A percentile compares a stretch with the other conserved stretches of the same genome.
phyloP scores from a whole-genome alignment of 1,140 invertebrate species.

The Meloidogyne chitwoodi region DNA sequence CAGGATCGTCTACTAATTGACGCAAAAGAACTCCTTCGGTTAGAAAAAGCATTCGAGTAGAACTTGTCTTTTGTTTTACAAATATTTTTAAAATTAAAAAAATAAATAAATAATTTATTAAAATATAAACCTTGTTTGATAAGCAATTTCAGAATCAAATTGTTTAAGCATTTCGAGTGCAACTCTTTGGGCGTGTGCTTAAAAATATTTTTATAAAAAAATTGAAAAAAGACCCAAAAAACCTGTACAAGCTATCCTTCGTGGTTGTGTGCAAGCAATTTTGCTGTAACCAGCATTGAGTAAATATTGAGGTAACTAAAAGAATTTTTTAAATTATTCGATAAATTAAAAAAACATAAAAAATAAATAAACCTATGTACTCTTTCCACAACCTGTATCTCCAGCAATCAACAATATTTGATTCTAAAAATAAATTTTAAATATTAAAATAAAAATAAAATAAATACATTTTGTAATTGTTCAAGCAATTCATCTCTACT shows the following conservation, averaged over 20 bases:
- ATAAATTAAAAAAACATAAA: not conserved
- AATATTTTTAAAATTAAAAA: constrained; percentile 65
- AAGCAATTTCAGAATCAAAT: constrained; percentile 61
- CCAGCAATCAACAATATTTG: constrained; percentile 71
- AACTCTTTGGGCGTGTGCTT: constrained; percentile 71
- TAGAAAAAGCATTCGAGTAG: constrained; percentile 87
- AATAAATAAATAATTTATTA: not conserved
- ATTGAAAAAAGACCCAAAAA: constrained; percentile 77
- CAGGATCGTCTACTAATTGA: constrained; percentile 66
- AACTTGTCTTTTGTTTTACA: constrained; percentile 79
- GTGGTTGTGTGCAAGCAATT: constrained; percentile 91
- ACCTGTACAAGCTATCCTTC: constrained; percentile 86
- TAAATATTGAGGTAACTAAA: constrained; percentile 61
- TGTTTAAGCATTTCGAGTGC: constrained; percentile 65
- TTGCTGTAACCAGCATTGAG: constrained; percentile 74
- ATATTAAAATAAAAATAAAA: constrained; percentile 30
- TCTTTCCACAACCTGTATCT: constrained; percentile 80
- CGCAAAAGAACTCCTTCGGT: constrained; percentile 89
- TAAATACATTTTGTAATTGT: constrained; percentile 63
- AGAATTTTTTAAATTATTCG: constrained; percentile 12
- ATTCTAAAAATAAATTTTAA: constrained; percentile 62
- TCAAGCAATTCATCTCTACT: constrained; percentile 44
- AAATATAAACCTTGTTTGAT: constrained; percentile 72
- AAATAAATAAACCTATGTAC: constrained; percentile 71
- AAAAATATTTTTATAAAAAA: constrained; percentile 23